Evolutionary conservation across 2,113 vertebrate genomes (phyloP), one percentile per base, ranked within the genome.

Genomic region (Pseudorectes ferrugineus): DNA sequence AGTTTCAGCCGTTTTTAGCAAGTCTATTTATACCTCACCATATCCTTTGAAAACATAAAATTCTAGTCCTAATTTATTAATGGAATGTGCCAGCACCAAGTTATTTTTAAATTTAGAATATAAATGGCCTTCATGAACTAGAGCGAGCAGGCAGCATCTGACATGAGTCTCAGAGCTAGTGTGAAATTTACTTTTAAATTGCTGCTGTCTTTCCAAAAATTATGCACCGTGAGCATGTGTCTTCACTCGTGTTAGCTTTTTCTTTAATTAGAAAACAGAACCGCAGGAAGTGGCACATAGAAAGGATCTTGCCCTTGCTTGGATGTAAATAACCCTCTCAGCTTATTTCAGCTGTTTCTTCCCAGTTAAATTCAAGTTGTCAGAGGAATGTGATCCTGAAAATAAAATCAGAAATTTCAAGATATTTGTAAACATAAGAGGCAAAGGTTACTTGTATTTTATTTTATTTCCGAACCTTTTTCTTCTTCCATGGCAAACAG

Each of bases 81-180:
- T 97, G 92, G 93, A 97, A 96, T 96, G 89, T 97, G 96, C 80
- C 96, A 85, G 85, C 76, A 96, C 94, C 95, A 95, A 94, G 94
- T 96, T 97, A 97, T 98, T 97, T 98, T 97, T 97, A 98, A 94
- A 97, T 97, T 85, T 93, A 85, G 96, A 88, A 95, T 97, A 98
- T 97, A 98, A 98, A 98, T 97, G 97, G 96, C 94, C 97, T 97
- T 97, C 94, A 93, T 96, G 97, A 97, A 98, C 94, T 97, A 97
- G 97, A 97, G 97, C 92, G 58, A 97, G 97, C 88, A 94, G 95
- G 95, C 96, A 96, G 94, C 94, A 93, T 95, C 96, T 97, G 94
- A 98, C 97, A 97, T 89, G 95, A 97, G 94, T 96, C 89, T 96
- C 93, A 96, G 86, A 95, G 85, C 95, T 89, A 89, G 97, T 98